phyloP scores from a whole-genome alignment of 2,113 vertebrate genomes.

The Amphiprion percula region DNA sequence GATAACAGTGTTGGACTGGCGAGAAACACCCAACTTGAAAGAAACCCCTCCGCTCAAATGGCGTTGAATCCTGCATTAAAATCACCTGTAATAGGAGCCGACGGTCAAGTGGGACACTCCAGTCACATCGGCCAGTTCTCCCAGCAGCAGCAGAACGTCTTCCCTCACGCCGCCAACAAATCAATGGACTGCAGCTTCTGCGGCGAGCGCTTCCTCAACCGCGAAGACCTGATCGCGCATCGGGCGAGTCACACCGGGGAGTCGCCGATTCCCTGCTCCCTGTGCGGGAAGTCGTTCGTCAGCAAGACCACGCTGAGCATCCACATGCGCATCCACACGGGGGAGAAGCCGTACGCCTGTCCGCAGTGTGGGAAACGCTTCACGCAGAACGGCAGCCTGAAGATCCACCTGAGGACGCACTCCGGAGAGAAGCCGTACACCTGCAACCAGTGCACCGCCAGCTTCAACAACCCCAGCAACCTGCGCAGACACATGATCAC shows the following conservation, averaged over 20 bases:
- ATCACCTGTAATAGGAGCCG: slow-evolving; percentile 6
- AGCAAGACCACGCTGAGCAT: slow-evolving; percentile 86
- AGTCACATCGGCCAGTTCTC: slow-evolving; percentile 60
- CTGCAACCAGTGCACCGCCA: slow-evolving; percentile 84
- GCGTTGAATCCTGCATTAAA: slow-evolving; percentile 37
- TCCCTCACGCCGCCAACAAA: slow-evolving; percentile 48
- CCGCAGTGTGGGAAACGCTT: slow-evolving; percentile 87
- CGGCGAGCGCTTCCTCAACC: slow-evolving; percentile 62
- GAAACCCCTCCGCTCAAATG: slow-evolving; percentile 48
- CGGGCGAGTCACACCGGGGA: slow-evolving; percentile 73
- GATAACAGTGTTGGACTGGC: slow-evolving; percentile 21
- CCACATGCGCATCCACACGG: slow-evolving; percentile 88
- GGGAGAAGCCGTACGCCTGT: slow-evolving; percentile 88
- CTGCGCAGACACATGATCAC: slow-evolving; percentile 80
- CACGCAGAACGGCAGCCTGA: slow-evolving; percentile 87
- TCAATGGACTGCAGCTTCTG: slow-evolving; percentile 74
- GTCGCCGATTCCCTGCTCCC: slow-evolving; percentile 69
- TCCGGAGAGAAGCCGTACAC: slow-evolving; percentile 88
- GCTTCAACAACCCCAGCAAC: slow-evolving; percentile 86
- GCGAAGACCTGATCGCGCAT: slow-evolving; percentile 72
- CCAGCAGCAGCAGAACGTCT: slow-evolving; percentile 56
- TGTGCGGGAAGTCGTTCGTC: slow-evolving; percentile 87
- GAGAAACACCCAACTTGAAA: slow-evolving; percentile 57
- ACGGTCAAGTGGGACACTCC: slow-evolving; percentile 39
- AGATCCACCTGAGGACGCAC: slow-evolving; percentile 87